Base-by-base conservation (phyloP, 1,140 invertebrate species). In the Oscheius sp. region DNA sequence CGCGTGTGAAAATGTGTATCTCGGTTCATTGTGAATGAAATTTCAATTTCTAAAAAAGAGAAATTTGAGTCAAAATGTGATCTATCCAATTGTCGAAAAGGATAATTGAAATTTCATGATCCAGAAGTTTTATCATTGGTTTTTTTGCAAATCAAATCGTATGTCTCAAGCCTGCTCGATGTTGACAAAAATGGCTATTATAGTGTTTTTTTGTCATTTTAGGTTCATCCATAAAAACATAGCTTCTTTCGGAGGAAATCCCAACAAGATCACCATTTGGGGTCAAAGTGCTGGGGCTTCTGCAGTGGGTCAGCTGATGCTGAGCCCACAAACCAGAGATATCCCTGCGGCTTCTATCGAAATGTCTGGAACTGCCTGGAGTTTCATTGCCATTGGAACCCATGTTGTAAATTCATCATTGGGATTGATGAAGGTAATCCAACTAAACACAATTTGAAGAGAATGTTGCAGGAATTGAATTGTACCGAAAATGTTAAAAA, bases 241-340 rank as follows among this genome's bases (percentile, higher is more conserved):
- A 28, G 45, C 26, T 0, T 4, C 42, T 26, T 84, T 84, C 55
- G 81, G 84, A 18, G 83, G 83, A 2, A 73, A 84, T 32, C 69
- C 82, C 10, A 89, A 93, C 77, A 70, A 66, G 13, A 73, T 88
- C 3, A 88, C 88, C 4, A 68, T 88, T 26, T 86, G 87, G 74
- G 88, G 87, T 10, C 66, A 83, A 42, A 77, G 71, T 74, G 92
- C 92, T 0, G 92, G 93, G 0, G 92, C 91, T 3, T 91, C 91
- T 23, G 92, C 91, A 28, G 91, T 93, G 0, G 84, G 81, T 45
- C 86, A 92, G 3, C 92, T 93, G 80, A 87, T 93, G 61, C 87
- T 93, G 67, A 93, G 91, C 0, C 92, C 92, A 7, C 52, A 68
- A 31, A 36, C 73, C 0, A 68, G 46, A 59, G 73, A 64, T 34